Conservation (phyloP, 2,797 vertebrate species). For the Cottoperca gobio region DNA sequence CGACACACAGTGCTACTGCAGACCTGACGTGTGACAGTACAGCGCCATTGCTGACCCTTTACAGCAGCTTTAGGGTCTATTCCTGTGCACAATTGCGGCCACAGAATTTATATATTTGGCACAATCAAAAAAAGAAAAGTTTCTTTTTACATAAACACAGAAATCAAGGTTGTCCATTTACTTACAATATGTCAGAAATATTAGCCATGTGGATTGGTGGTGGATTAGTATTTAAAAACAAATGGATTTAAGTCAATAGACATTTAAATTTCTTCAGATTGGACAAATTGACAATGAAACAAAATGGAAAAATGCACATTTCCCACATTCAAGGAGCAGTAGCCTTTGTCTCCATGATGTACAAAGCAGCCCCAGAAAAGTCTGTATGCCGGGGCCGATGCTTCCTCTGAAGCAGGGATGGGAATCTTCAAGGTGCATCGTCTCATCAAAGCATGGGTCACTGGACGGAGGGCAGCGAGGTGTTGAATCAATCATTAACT, state of each 20-base stretch:
- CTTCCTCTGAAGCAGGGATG: conserved; percentile 52
- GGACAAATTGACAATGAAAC: conserved; percentile 59
- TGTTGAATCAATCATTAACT: conserved; percentile 87
- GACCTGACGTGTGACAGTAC: conserved; percentile 45
- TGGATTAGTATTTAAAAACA: conserved; percentile 81
- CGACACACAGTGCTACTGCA: conserved; percentile 43
- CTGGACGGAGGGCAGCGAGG: conserved; percentile 72
- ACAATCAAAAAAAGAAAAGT: conserved; percentile 74
- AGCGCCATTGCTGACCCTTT: conserved; percentile 46
- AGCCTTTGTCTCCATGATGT: conserved; percentile 48
- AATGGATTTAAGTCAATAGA: conserved; percentile 65
- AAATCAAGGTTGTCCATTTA: conserved; percentile 66
- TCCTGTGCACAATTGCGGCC: conserved; percentile 64
- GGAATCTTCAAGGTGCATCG: conserved; percentile 68
- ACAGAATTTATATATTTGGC: conserved; percentile 83
- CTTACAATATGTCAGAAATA: conserved; percentile 48
- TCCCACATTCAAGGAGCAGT: conserved; percentile 66
- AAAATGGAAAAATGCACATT: conserved; percentile 79
- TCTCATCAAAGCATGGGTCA: conserved; percentile 65
- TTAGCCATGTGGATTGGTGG: conserved; percentile 51
- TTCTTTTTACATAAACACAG: conserved; percentile 56
- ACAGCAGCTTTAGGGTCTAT: conserved; percentile 61
- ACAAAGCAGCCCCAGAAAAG: conserved; percentile 53
- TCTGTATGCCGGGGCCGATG: conserved; percentile 43
- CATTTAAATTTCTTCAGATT: conserved; percentile 64